Evolutionary conservation across 2,888 invertebrate species (phyloP).

Genomic region (Drosophila peninsularis): DNA sequence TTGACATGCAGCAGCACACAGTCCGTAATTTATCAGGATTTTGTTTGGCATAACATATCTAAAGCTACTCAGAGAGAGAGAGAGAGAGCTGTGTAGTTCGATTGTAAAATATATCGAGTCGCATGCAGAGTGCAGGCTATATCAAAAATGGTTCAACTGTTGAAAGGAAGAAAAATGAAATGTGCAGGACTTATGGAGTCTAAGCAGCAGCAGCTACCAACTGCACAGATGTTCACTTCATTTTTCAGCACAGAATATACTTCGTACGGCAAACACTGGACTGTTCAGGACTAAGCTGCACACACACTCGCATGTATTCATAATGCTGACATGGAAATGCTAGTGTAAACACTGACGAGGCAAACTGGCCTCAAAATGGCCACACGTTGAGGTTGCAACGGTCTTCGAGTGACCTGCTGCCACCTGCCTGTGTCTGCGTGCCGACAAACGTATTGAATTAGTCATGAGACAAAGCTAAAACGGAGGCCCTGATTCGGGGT

Average conservation of each 20-base stretch:
- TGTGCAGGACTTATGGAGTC: constrained; percentile 6
- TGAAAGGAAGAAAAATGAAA: constrained; percentile 9
- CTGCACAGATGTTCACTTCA: constrained; percentile 13
- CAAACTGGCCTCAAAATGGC: constrained; percentile 34
- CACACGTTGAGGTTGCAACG: constrained; percentile 47
- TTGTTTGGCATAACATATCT: not conserved
- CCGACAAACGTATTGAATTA: constrained; percentile 39
- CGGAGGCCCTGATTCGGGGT: constrained; percentile 7
- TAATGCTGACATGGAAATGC: constrained; percentile 14
- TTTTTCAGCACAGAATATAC: constrained; percentile 3
- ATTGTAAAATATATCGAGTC: not conserved
- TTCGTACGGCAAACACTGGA: constrained; percentile 16
- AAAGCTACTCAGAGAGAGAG: too few relatives aligned
- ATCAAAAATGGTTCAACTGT: not conserved
- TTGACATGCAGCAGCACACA: too few relatives aligned
- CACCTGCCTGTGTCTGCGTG: not conserved
- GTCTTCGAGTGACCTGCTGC: not conserved
- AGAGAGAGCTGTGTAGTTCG: not conserved
- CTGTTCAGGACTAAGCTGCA: constrained; percentile 10
- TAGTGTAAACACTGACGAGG: constrained; percentile 34
- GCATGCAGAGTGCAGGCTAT: not conserved
- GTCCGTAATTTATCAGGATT: not conserved
- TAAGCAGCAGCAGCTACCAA: not conserved
- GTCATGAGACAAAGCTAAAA: constrained; percentile 12
- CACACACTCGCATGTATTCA: constrained; percentile 9